Evolutionary conservation across 2,113 vertebrate species (phyloP), one percentile per base, ranked within the genome.

Genomic region (Cheilinus undulatus): DNA sequence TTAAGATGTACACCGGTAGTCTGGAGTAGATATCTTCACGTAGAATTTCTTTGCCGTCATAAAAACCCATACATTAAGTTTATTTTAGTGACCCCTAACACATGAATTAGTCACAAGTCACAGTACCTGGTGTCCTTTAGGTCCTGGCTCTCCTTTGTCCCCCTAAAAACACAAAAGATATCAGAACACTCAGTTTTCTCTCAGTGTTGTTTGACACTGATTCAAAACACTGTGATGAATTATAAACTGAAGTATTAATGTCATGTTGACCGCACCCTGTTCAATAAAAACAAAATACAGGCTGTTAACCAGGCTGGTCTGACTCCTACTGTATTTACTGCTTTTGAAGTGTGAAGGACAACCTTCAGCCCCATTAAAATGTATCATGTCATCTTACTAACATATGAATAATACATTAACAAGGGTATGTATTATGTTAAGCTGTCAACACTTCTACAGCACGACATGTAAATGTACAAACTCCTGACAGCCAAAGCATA

Each of bases 61-160:
- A 6, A 13, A 1, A 34, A 20, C 2, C 20, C 14, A 19, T 7
- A 54, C 19, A 42, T 42, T 22, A 15, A 45, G 42, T 45, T 0
- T 20, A 22, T 24, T 38, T 3, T 24, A 4, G 2, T 32, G 59
- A 23, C 8, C 3, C 0, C 17, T 15, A 52, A 27, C 15, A n/a
- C 4, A 13, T 19, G 17, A 26, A 10, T 34, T 0, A 24, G 43
- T 20, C 14, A 23, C 17, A 20, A 45, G 46, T 15, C 24, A 43
- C 20, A 46, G 0, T 90, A 94, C 93, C 93, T 91, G 84, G 42
- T 36, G 8, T 72, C 93, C 93, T 78, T 83, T 84, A 7, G 76
- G 10, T 19, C 91, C 93, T 0, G 69, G 1, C 38, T 87, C 82
- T 51, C 93, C 93, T 32, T 46, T 40, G 3, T 93, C 87, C 2